Percentiles rank a stretch among this genome's conserved stretches.
These are phyloP conservation scores for Halcyon smyrnensis DNA, from an alignment of 2,797 vertebrate genomes.

Conservation along the genomic window DNA sequence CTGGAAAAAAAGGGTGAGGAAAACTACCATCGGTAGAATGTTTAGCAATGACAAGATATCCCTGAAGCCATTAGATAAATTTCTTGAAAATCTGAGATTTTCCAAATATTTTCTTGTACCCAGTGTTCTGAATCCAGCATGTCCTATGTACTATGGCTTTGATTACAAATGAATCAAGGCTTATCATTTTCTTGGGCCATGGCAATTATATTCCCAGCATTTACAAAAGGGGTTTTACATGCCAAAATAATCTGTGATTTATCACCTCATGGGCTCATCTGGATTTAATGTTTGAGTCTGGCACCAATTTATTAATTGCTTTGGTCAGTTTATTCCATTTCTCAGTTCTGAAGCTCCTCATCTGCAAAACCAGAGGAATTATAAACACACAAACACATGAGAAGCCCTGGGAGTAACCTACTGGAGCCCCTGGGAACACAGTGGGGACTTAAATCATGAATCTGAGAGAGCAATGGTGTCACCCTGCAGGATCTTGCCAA, in stretches of 20 bases:
- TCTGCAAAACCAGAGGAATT: constrained; percentile 32
- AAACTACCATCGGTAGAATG: neutral
- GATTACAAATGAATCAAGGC: constrained; percentile 2
- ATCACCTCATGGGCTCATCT: neutral
- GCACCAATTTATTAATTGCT: constrained; percentile 5
- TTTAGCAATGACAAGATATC: neutral
- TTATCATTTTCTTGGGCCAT: constrained; percentile 5
- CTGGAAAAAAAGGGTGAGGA: neutral
- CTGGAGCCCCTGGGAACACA: neutral
- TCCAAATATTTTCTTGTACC: neutral
- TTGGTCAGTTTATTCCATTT: constrained; percentile 36
- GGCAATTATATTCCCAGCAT: constrained; percentile 36
- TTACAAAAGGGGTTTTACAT: neutral
- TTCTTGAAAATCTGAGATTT: constrained; percentile 7
- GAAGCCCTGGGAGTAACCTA: neutral
- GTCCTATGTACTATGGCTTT: neutral
- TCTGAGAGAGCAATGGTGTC: neutral
- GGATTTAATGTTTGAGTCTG: constrained; percentile 49
- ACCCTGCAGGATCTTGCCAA: neutral
- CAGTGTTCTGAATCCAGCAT: neutral
- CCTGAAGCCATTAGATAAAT: neutral
- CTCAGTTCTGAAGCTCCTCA: neutral
- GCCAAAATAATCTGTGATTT: constrained; percentile 32
- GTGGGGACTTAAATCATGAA: neutral
- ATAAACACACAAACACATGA: neutral